Evolutionary conservation across 1,140 invertebrate genomes (phyloP).

Genomic region (Drosophila sulfurigaster): DNA sequence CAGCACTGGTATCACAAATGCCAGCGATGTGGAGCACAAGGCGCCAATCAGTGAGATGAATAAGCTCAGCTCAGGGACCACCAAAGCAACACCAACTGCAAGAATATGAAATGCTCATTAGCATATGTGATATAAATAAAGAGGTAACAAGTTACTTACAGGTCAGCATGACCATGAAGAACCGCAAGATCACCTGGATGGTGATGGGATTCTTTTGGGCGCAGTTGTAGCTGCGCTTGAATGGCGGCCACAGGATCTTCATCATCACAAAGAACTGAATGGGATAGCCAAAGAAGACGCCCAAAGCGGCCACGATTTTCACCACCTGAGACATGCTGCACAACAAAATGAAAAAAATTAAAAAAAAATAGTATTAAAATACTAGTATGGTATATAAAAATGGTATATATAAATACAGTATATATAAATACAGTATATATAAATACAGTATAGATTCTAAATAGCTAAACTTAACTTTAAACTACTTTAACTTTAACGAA

Average conservation of each 20-base stretch:
- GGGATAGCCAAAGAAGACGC: slow-evolving; percentile 92
- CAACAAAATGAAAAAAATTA: neutral
- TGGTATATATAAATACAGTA: too few species aligned
- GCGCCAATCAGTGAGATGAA: slow-evolving; percentile 97
- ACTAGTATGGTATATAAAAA: too few species aligned
- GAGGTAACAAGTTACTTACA: slow-evolving; percentile 87
- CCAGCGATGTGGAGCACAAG: slow-evolving; percentile 93
- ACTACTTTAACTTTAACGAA: too few species aligned
- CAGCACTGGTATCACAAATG: slow-evolving; percentile 94
- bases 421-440: too few species aligned
- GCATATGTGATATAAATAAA: too few species aligned
- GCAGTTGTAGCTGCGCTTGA: slow-evolving; percentile 85
- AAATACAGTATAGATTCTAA: too few species aligned
- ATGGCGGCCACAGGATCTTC: slow-evolving; percentile 87
- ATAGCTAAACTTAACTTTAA: too few species aligned
- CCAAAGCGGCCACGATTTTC: slow-evolving; percentile 90
- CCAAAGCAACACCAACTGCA: slow-evolving; percentile 92
- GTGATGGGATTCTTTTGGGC: slow-evolving; percentile 85
- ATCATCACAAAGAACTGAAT: slow-evolving; percentile 95
- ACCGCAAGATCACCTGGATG: slow-evolving; percentile 68
- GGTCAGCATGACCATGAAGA: slow-evolving; percentile 89
- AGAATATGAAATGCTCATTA: slow-evolving; percentile 28
- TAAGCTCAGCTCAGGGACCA: slow-evolving; percentile 92
- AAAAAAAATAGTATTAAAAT: neutral
- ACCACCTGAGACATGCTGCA: slow-evolving; percentile 87